Evolutionary conservation across 1,140 invertebrate genomes (phyloP).

Genomic region (Drosophila pallidifrons): DNA sequence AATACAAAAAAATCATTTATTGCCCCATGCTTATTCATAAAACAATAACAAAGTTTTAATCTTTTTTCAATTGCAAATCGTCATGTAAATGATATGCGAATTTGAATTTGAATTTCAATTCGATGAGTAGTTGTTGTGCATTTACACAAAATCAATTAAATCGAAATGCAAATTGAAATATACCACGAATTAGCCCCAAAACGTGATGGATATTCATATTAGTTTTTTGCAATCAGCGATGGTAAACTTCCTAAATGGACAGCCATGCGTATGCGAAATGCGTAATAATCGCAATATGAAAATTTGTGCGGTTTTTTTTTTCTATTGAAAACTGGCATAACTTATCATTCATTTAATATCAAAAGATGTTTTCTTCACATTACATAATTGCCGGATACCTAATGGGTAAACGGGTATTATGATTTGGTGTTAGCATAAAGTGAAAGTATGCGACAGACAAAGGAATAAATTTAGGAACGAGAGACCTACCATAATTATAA

Average conservation of each 20-base stretch:
- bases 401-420: too few species aligned
- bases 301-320: background rate
- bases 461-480: too few species aligned
- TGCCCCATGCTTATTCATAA: constrained; percentile 29
- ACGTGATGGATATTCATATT: constrained; percentile 14
- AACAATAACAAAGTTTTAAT: constrained; percentile 10
- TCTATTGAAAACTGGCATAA: background rate
- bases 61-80: constrained; percentile 24
- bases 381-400: too few species aligned
- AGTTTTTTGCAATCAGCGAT: background rate
- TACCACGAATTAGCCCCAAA: constrained; percentile 25
- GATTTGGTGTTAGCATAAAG: too few species aligned
- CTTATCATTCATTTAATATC: background rate
- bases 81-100: constrained; percentile 36
- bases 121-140: constrained; percentile 15
- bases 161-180: constrained; percentile 45
- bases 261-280: constrained; percentile 14
- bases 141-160: constrained; percentile 70
- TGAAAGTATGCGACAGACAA: too few species aligned
- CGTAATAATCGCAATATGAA: background rate
- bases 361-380: background rate
- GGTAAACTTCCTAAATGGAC: background rate
- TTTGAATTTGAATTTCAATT: constrained; percentile 20
- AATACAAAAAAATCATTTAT: constrained; percentile 45
- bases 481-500: too few species aligned